Evolutionary conservation across 2,888 invertebrate species (phyloP).

Genomic region (Orthosia cruda): DNA sequence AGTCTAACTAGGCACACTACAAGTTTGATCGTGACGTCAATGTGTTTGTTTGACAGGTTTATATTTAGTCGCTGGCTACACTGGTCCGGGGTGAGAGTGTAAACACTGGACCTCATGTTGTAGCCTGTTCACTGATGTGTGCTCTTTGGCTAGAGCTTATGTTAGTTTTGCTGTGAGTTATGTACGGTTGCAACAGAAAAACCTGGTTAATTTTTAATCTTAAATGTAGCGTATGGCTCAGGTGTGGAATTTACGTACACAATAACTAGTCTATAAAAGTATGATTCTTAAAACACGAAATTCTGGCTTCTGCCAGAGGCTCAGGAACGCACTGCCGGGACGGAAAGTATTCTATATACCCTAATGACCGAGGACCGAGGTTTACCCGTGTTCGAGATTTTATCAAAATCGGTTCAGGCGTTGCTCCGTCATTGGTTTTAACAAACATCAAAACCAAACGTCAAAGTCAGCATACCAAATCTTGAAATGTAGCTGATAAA

Average conservation of each 20-base stretch:
- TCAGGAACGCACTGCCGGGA: too few relatives aligned
- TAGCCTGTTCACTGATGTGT: conserved; percentile 23
- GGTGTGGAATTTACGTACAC: background rate
- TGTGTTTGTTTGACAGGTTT: conserved; percentile 21
- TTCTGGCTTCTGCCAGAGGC: too few relatives aligned
- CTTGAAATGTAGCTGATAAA: too few relatives aligned
- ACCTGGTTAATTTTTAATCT: conserved; percentile 3
- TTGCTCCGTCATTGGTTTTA: too few relatives aligned
- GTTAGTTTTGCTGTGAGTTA: conserved; percentile 5
- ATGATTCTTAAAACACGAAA: background rate
- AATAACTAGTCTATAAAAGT: background rate
- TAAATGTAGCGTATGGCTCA: background rate
- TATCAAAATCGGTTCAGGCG: too few relatives aligned
- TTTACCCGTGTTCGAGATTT: too few relatives aligned
- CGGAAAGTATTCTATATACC: too few relatives aligned
- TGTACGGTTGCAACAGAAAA: background rate
- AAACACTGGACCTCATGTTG: conserved; percentile 35
- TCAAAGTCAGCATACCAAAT: too few relatives aligned
- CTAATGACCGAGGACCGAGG: too few relatives aligned
- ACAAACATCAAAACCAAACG: too few relatives aligned
- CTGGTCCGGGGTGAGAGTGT: conserved; percentile 21
- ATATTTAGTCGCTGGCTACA: conserved; percentile 43
- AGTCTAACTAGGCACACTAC: background rate
- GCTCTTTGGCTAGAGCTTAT: conserved; percentile 19
- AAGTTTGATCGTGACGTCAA: conserved; percentile 25